Percentiles rank a stretch among this genome's conserved stretches.
Evolutionary conservation across 2,113 vertebrate species (phyloP).

Genomic region (Forbesichthys papilliferus): DNA sequence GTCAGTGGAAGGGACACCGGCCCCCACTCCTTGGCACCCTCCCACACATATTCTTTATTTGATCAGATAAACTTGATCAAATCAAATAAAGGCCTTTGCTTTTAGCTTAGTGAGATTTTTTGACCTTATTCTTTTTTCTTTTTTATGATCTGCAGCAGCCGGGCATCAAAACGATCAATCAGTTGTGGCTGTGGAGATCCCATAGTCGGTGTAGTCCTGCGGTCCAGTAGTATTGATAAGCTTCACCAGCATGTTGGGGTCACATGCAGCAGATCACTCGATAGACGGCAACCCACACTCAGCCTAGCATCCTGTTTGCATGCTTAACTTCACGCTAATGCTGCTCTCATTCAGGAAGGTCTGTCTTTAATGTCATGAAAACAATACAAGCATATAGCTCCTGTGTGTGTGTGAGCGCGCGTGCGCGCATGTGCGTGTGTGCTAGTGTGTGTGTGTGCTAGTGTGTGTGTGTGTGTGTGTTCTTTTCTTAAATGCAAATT

Average conservation of each 20-base stretch:
- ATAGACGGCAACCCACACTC: conserved; percentile 4
- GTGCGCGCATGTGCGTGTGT: conserved; percentile 6
- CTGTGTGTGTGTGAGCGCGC: conserved; percentile 19
- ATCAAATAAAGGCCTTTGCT: no score
- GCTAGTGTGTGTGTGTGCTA: background rate
- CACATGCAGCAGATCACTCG: conserved; percentile 37
- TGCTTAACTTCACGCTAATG: conserved; percentile 2
- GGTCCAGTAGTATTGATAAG: conserved; percentile 40
- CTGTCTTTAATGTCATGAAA: conserved; percentile 8
- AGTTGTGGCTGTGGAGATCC: background rate
- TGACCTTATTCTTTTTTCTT: background rate
- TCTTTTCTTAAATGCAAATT: background rate
- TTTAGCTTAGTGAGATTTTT: no score
- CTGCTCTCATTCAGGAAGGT: conserved; percentile 4
- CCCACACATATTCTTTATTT: conserved; percentile 32
- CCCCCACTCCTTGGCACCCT: conserved; percentile 21
- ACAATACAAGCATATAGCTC: background rate
- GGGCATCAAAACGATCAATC: background rate
- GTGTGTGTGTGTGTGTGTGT: conserved; percentile 23
- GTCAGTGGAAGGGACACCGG: conserved; percentile 67
- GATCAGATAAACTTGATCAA: background rate
- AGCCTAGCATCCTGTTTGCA: background rate
- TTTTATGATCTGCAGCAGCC: background rate
- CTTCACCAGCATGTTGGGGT: conserved; percentile 40
- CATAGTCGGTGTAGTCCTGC: background rate